A percentile compares a stretch with the other conserved stretches of the same genome.
Conservation (phyloP, 2,797 vertebrate genomes). For the Pseudomugil tenellus region DNA sequence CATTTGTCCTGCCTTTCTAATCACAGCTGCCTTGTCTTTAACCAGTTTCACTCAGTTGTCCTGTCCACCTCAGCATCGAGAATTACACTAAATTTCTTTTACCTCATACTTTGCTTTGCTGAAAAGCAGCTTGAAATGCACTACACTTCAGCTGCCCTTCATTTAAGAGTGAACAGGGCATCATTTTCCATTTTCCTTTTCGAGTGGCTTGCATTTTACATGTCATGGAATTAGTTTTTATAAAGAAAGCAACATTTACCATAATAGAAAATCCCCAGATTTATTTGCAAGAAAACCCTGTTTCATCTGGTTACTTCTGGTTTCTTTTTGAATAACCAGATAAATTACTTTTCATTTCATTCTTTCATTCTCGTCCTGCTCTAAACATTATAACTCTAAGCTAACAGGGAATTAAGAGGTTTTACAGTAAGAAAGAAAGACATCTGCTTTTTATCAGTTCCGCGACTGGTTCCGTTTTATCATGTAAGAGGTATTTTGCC, state of each 20-base stretch:
- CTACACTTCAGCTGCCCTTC: neutral
- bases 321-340: constrained; percentile 1
- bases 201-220: neutral
- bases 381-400: constrained; percentile 11
- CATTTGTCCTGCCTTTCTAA: neutral
- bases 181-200: neutral
- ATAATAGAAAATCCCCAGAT: neutral
- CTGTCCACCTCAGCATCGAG: neutral
- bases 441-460: neutral
- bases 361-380: constrained; percentile 5
- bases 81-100: constrained; percentile 17
- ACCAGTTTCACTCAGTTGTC: neutral
- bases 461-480: constrained; percentile 3
- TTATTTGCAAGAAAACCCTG: neutral
- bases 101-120: constrained; percentile 10
- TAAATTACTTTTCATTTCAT: neutral
- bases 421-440: neutral
- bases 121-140: constrained; percentile 2
- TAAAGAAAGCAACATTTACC: neutral
- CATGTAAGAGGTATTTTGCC: constrained; percentile 28
- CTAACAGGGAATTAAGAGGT: neutral
- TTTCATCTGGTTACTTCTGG: neutral
- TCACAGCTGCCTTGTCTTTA: constrained; percentile 19
- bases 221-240: neutral
- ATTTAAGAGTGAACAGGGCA: neutral